These are phyloP conservation scores for Eptatretus burgeri DNA, from an alignment of 2,113 vertebrate genomes.

Conservation along the genomic window DNA sequence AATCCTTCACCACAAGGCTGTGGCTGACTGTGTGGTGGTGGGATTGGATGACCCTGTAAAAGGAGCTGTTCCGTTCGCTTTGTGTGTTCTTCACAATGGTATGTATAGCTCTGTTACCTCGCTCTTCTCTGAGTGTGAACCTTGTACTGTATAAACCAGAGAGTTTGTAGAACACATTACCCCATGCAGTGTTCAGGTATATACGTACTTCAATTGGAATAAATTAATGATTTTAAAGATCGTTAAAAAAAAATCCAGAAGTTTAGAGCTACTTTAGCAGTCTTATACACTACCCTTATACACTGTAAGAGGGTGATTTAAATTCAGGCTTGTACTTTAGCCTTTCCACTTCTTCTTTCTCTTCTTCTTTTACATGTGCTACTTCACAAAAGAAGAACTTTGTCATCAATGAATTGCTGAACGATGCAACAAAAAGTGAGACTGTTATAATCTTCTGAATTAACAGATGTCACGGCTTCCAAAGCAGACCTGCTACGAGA, in stretches of 20 bases:
- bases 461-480: too few species aligned
- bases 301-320: too few species aligned
- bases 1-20: conserved; percentile 30
- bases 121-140: too few species aligned
- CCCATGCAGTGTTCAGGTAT: too few species aligned
- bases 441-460: conserved; percentile 8
- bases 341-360: not conserved
- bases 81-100: conserved; percentile 58
- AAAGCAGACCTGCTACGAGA: conserved; percentile 21
- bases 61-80: conserved; percentile 50
- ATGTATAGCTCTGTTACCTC: conserved; percentile 12
- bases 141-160: too few species aligned
- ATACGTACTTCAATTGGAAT: too few species aligned
- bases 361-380: not conserved
- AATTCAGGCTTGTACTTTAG: not conserved
- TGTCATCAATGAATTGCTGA: conserved; percentile 7
- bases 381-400: not conserved
- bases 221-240: too few species aligned
- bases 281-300: too few species aligned
- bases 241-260: too few species aligned
- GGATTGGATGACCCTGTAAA: conserved; percentile 56
- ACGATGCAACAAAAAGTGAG: conserved; percentile 21
- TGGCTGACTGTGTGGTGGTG: conserved; percentile 77
- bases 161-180: too few species aligned
- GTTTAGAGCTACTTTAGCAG: too few species aligned